These are phyloP conservation scores for Megalops cyprinoides DNA, from an alignment of 2,797 vertebrate genomes.

Conservation along the genomic window DNA sequence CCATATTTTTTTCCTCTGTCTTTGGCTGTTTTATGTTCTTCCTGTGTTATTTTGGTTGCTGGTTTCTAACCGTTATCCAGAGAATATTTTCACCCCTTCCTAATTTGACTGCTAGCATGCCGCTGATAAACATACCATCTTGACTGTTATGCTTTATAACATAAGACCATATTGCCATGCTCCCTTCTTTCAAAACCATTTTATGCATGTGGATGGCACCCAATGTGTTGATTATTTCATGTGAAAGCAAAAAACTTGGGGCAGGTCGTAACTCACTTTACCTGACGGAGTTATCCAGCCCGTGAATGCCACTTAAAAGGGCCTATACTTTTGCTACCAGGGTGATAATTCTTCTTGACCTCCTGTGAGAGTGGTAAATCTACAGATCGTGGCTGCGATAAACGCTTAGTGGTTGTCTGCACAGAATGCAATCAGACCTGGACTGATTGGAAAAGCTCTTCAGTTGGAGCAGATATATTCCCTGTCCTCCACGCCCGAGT, in stretches of 20 bases:
- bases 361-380: neutral
- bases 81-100: no score
- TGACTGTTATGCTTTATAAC: neutral
- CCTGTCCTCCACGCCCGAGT: no score
- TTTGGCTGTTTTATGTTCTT: no score
- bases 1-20: no score
- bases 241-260: neutral
- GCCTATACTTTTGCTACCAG: neutral
- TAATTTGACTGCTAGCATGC: no score
- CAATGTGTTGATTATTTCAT: neutral
- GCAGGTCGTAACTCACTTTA: neutral
- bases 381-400: constrained; percentile 2
- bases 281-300: neutral
- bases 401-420: neutral
- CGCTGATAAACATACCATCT: neutral
- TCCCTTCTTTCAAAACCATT: neutral
- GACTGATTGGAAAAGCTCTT: constrained; percentile 23
- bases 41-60: no score
- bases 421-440: constrained; percentile 15
- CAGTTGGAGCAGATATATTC: neutral
- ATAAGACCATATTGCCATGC: no score
- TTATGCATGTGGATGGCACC: neutral
- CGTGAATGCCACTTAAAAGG: neutral
- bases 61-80: no score
- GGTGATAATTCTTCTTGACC: neutral